Base-by-base conservation (phyloP, 1,140 invertebrate species). In the Sitophilus oryzae region DNA sequence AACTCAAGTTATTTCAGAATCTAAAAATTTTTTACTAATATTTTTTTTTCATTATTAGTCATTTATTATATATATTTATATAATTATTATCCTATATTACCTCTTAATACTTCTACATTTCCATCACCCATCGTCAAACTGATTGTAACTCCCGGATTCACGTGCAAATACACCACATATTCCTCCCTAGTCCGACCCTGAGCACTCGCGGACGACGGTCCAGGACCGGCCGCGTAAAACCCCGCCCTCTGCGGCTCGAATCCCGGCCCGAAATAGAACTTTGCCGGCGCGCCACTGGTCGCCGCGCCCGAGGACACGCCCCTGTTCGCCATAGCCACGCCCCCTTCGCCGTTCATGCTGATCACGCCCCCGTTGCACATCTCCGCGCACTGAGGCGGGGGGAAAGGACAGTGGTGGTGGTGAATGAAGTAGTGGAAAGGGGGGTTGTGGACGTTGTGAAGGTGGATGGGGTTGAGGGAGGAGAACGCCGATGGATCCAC, bases 131-230 rank as follows among this genome's bases (percentile, higher is more conserved):
- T 78, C 62, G 81, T 76, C 59, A 85, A 80, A 41, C 79, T 81
- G 63, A 85, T 81, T 2, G 78, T 82, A 62, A 85, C 82, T 2
- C 82, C 82, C 1, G 81, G 81, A 72, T 84, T 82, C 42, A 85
- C 81, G 66, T 85, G 83, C 61, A 85, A 80, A 66, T 82, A 77
- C 41, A 85, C 82, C 46, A 84, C 76, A 65, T 83, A 81, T 62
- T 81, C 60, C 62, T 71, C 44, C 59, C 68, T 59, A 23, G 59
- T 64, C 21, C 23, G 54, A n/a, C n/a, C n/a, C n/a, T n/a, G n/a
- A n/a, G 63, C 56, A 16, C 62, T 60, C 10, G 61, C 60, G 11
- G 56, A 56, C 48, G 55, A 62, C 25, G 43, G 51, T 30, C 25
- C 25, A 11, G 25, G 25, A n/a, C n/a, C n/a, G 5, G 25, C 11